phyloP scores from a whole-genome alignment of 2,888 invertebrate species.

The Muscina levida region DNA sequence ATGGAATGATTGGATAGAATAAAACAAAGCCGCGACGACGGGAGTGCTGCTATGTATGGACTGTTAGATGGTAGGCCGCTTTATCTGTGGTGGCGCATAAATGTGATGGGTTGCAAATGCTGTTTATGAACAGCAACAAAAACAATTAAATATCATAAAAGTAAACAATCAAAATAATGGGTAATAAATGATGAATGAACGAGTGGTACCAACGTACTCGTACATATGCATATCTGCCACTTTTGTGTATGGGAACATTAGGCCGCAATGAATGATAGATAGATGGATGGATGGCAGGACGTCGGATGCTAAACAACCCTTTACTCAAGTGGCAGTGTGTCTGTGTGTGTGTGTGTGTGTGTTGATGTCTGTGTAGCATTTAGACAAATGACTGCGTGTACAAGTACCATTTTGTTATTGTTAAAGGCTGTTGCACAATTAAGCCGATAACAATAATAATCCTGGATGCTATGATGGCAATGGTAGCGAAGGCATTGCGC shows the following conservation, averaged over 20 bases:
- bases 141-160: slow-evolving; percentile 42
- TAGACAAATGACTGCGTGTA: slow-evolving; percentile 63
- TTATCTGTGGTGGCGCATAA: slow-evolving; percentile 8
- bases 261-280: slow-evolving; percentile 17
- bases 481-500: slow-evolving; percentile 4
- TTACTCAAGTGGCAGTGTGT: slow-evolving; percentile 2
- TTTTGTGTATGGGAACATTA: too few species aligned
- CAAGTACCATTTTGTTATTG: slow-evolving; percentile 61
- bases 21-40: too few species aligned
- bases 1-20: slow-evolving; percentile 8
- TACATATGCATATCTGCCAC: neutral
- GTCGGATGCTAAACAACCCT: slow-evolving; percentile 37
- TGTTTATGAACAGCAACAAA: slow-evolving; percentile 5
- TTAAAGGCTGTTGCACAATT: slow-evolving; percentile 66
- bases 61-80: slow-evolving; percentile 7
- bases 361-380: slow-evolving; percentile 38
- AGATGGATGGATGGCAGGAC: neutral
- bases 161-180: slow-evolving; percentile 52
- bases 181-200: slow-evolving; percentile 60
- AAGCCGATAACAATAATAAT: slow-evolving; percentile 64
- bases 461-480: slow-evolving; percentile 43
- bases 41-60: neutral
- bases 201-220: neutral
- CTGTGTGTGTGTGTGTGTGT: neutral
- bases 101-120: slow-evolving; percentile 1